A percentile compares a stretch with the other conserved stretches of the same genome.
Conservation (phyloP, 2,888 invertebrate genomes). For the Lordiphosa fenestrarum region DNA sequence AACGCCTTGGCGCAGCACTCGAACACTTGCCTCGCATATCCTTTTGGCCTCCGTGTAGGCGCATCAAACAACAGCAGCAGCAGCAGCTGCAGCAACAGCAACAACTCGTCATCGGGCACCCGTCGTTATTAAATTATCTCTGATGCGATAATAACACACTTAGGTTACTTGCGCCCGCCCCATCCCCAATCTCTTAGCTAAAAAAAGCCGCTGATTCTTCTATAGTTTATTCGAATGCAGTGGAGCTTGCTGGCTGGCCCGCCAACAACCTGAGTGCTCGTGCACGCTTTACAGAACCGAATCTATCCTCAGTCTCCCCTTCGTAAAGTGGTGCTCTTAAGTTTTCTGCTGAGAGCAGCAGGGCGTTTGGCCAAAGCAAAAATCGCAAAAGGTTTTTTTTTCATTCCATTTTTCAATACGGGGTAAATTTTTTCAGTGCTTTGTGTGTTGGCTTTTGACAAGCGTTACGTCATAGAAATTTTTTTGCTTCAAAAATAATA, state of each 20-base stretch:
- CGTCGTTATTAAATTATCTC: slow-evolving; percentile 78
- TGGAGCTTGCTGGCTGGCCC: slow-evolving; percentile 56
- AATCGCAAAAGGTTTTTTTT: slow-evolving; percentile 51
- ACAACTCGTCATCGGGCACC: slow-evolving; percentile 34
- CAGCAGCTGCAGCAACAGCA: slow-evolving; percentile 32
- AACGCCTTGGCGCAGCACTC: slow-evolving; percentile 58
- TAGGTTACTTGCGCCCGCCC: slow-evolving; percentile 49
- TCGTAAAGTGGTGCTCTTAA: slow-evolving; percentile 64
- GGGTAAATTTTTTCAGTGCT: slow-evolving; percentile 28
- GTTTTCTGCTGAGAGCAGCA: slow-evolving; percentile 70
- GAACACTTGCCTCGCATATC: slow-evolving; percentile 45
- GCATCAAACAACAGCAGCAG: slow-evolving; percentile 29
- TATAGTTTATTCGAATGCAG: slow-evolving; percentile 75
- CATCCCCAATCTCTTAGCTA: slow-evolving; percentile 36
- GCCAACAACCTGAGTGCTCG: slow-evolving; percentile 55
- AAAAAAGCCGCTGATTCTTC: slow-evolving; percentile 73
- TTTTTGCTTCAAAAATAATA: slow-evolving; percentile 23
- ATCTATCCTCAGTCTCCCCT: slow-evolving; percentile 9
- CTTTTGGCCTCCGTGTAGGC: slow-evolving; percentile 36
- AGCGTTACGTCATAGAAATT: slow-evolving; percentile 51
- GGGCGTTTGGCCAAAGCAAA: slow-evolving; percentile 15
- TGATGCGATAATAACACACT: slow-evolving; percentile 77
- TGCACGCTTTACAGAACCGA: slow-evolving; percentile 45
- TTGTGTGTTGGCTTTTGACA: slow-evolving; percentile 41
- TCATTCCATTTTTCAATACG: slow-evolving; percentile 58